Percentiles rank a stretch among this genome's conserved stretches.
Conservation (phyloP, 2,888 invertebrate species). For the Ligdia adustata region DNA sequence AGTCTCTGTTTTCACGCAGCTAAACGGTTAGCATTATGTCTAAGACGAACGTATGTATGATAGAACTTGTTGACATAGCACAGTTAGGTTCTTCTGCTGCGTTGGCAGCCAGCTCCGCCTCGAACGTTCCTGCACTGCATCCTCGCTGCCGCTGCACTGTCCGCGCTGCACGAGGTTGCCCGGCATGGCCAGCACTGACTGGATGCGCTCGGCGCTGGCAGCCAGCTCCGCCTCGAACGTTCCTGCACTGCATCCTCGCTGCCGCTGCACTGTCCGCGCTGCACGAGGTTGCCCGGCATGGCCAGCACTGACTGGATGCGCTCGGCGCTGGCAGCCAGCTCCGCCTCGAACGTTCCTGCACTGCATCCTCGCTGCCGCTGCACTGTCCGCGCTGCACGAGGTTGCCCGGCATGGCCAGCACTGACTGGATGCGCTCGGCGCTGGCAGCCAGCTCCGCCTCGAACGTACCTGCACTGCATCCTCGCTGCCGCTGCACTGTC, state of each 20-base stretch:
- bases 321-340: slow-evolving; percentile 99
- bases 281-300: slow-evolving; percentile 97
- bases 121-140: slow-evolving; percentile 93
- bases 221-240: too few relatives aligned
- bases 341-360: slow-evolving; percentile 93
- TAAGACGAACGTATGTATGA: too few relatives aligned
- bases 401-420: slow-evolving; percentile 97
- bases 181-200: slow-evolving; percentile 97
- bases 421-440: slow-evolving; percentile 98
- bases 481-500: slow-evolving; percentile 99
- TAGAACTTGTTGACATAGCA: too few relatives aligned
- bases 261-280: slow-evolving; percentile 98
- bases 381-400: slow-evolving; percentile 98
- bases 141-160: slow-evolving; percentile 99
- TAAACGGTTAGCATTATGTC: too few relatives aligned
- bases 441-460: slow-evolving; percentile 99
- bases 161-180: slow-evolving; percentile 96
- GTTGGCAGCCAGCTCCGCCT: too few relatives aligned
- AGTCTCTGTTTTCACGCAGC: too few relatives aligned
- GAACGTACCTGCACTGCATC: slow-evolving; percentile 94
- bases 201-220: too few relatives aligned
- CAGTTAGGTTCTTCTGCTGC: too few relatives aligned
- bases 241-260: slow-evolving; percentile 98
- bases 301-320: slow-evolving; percentile 97
- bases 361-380: slow-evolving; percentile 98